Evolutionary conservation across 2,113 vertebrate genomes (phyloP).

Genomic region (Bubo bubo): DNA sequence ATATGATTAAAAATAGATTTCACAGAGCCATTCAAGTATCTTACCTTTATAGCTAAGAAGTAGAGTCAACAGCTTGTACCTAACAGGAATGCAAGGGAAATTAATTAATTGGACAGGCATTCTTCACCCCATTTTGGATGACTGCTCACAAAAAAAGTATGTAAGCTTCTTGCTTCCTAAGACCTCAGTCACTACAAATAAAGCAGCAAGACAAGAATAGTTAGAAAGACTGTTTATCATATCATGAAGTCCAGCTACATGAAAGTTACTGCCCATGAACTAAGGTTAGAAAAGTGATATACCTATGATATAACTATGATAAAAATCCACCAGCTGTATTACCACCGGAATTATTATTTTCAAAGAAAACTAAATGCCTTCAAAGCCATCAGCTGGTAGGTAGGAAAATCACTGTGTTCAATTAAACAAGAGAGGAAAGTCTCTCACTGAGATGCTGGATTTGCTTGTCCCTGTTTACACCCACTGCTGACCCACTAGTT

Average conservation of each 20-base stretch:
- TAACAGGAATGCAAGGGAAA: not conserved
- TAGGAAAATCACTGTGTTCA: not conserved
- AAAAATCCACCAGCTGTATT: not conserved
- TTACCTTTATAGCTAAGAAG: not conserved
- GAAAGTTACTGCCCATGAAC: not conserved
- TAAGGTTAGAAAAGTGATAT: not conserved
- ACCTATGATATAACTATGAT: not conserved
- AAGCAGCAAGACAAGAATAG: not conserved
- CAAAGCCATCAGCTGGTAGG: not conserved
- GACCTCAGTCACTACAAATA: not conserved
- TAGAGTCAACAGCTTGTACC: not conserved
- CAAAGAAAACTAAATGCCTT: not conserved
- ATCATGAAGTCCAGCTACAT: not conserved
- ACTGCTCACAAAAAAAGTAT: not conserved
- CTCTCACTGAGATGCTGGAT: not conserved
- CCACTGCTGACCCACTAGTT: not conserved
- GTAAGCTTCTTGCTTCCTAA: not conserved
- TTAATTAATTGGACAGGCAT: not conserved
- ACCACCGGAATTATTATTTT: not conserved
- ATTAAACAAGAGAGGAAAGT: not conserved
- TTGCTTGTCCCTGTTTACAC: not conserved
- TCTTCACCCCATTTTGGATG: not conserved
- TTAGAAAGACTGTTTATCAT: not conserved
- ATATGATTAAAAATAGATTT: constrained; percentile 32
- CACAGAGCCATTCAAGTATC: not conserved